Percentiles rank a stretch among this genome's conserved stretches.
Evolutionary conservation across 2,797 vertebrate genomes (phyloP).

Genomic region (Lagodon rhomboides): DNA sequence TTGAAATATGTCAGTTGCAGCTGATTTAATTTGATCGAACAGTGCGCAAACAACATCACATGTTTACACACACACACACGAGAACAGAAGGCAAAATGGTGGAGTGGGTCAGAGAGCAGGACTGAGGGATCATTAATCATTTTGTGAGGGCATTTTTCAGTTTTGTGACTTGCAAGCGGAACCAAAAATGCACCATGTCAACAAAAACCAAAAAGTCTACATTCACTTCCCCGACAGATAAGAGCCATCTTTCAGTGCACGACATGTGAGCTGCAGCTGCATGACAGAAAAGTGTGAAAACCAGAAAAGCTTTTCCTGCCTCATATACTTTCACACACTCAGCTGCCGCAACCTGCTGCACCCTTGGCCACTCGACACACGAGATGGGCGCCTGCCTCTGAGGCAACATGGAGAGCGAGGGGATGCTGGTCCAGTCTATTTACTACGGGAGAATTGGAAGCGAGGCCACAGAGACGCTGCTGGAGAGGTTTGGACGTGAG

Average conservation of each 20-base stretch:
- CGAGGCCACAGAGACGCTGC: slow-evolving; percentile 67
- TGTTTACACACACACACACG: background rate
- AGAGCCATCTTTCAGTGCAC: background rate
- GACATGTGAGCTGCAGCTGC: slow-evolving; percentile 25
- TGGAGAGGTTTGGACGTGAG: slow-evolving; percentile 74
- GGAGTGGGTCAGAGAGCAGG: too few species aligned
- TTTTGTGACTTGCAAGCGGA: background rate
- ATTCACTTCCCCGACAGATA: slow-evolving; percentile 24
- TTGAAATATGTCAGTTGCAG: background rate
- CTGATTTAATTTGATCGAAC: background rate
- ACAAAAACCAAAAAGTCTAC: background rate
- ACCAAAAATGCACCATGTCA: background rate
- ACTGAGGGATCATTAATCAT: background rate
- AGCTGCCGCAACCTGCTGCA: slow-evolving; percentile 21
- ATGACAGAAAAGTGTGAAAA: slow-evolving; percentile 71
- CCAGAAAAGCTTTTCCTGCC: slow-evolving; percentile 68
- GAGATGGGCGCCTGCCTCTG: background rate
- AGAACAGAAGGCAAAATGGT: background rate
- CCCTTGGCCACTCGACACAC: background rate
- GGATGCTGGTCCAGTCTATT: slow-evolving; percentile 49
- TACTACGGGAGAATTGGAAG: slow-evolving; percentile 75
- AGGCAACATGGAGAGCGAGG: slow-evolving; percentile 69
- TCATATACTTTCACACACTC: slow-evolving; percentile 23
- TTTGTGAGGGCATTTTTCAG: background rate
- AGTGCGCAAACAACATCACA: too few species aligned